phyloP scores from a whole-genome alignment of 2,888 invertebrate genomes.

The Uropetala carovei region DNA sequence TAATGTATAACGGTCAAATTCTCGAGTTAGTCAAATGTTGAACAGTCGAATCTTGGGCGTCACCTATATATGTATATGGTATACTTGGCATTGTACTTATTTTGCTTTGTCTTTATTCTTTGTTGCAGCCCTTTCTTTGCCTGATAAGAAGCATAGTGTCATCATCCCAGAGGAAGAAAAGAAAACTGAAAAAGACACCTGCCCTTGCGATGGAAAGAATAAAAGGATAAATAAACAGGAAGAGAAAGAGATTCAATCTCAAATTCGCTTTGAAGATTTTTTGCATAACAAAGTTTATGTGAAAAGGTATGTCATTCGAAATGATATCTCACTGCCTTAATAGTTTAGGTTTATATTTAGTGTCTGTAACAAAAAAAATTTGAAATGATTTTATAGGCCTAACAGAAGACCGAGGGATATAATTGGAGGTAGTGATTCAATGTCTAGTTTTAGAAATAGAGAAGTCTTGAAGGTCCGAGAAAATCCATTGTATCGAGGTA shows the following conservation, averaged over 20 bases:
- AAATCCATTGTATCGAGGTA: not conserved
- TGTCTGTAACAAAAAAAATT: too few relatives aligned
- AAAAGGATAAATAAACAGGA: slow-evolving; percentile 73
- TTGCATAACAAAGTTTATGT: slow-evolving; percentile 86
- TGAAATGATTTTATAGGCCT: not conserved
- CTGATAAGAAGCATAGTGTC: slow-evolving; percentile 72
- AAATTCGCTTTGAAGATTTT: slow-evolving; percentile 87
- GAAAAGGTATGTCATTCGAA: slow-evolving; percentile 73
- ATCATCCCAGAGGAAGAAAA: slow-evolving; percentile 68
- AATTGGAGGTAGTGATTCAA: not conserved
- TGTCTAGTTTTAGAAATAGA: not conserved
- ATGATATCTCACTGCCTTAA: not conserved
- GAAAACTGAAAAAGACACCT: slow-evolving; percentile 75
- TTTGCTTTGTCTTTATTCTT: slow-evolving; percentile 52
- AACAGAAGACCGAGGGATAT: not conserved
- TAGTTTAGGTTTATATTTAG: not conserved
- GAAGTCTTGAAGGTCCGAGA: not conserved
- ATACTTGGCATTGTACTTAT: too few relatives aligned
- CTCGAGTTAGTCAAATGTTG: too few relatives aligned
- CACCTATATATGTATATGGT: too few relatives aligned
- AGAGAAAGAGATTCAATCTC: slow-evolving; percentile 80
- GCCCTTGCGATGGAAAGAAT: slow-evolving; percentile 76
- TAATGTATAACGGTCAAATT: too few relatives aligned
- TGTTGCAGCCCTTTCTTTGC: slow-evolving; percentile 72
- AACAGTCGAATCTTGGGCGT: too few relatives aligned